Evolutionary conservation across 2,113 vertebrate genomes (phyloP).

Genomic region (Riparia riparia): DNA sequence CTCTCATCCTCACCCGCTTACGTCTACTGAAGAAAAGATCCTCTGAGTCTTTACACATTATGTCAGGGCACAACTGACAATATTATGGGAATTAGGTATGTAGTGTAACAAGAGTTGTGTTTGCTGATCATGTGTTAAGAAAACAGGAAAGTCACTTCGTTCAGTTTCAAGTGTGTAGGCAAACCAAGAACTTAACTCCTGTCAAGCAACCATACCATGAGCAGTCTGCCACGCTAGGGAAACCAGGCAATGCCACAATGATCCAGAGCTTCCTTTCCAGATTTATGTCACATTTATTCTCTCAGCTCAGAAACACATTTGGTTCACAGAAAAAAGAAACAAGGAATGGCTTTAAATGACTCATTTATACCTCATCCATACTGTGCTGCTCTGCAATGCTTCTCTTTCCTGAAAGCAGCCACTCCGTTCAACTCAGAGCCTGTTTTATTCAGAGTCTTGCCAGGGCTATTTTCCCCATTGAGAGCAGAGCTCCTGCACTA

Average conservation of each 20-base stretch:
- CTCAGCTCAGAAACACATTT: slow-evolving; percentile 43
- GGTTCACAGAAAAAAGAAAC: neutral
- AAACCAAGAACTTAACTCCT: slow-evolving; percentile 35
- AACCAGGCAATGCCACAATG: slow-evolving; percentile 30
- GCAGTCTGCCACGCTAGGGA: neutral
- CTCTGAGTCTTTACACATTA: slow-evolving; percentile 46
- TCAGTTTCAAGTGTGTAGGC: slow-evolving; percentile 53
- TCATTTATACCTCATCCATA: slow-evolving; percentile 25
- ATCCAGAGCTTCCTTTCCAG: slow-evolving; percentile 33
- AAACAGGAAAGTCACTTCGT: slow-evolving; percentile 61
- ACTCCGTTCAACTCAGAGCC: neutral
- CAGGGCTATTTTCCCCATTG: neutral
- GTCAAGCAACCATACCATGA: slow-evolving; percentile 13
- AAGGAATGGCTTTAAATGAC: slow-evolving; percentile 10
- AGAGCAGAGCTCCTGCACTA: neutral
- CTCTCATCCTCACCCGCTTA: slow-evolving; percentile 25
- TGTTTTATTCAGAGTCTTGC: neutral
- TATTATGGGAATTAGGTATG: slow-evolving; percentile 52
- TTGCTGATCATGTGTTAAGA: slow-evolving; percentile 58
- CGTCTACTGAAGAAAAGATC: neutral
- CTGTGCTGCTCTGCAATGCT: neutral
- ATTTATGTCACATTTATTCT: slow-evolving; percentile 55
- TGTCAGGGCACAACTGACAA: slow-evolving; percentile 55
- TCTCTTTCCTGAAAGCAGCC: neutral
- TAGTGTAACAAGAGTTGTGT: slow-evolving; percentile 38